phyloP scores from a whole-genome alignment of 1,140 invertebrate genomes.

The Formica exsecta region DNA sequence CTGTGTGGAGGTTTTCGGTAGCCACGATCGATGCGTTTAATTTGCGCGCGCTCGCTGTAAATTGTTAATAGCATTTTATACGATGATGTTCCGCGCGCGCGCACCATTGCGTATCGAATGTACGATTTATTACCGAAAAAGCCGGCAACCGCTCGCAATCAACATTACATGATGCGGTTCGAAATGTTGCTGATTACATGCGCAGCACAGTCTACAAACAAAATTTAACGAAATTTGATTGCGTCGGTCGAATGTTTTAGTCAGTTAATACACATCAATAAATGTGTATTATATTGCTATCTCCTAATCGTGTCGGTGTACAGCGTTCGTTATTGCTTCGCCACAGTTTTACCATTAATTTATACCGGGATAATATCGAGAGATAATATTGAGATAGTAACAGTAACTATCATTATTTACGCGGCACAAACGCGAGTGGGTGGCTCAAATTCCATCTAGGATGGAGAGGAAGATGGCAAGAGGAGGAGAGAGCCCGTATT shows the following conservation, averaged over 20 bases:
- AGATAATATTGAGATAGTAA: not conserved
- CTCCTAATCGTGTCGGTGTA: not conserved
- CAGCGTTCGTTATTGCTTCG: not conserved
- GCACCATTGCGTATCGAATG: not conserved
- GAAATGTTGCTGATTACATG: slow-evolving; percentile 19
- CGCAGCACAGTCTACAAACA: not conserved
- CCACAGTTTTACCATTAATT: slow-evolving; percentile 24
- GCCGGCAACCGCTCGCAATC: not conserved
- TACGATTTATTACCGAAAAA: slow-evolving; percentile 41
- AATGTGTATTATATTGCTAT: not conserved
- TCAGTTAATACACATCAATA: not conserved
- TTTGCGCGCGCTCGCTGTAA: slow-evolving; percentile 33
- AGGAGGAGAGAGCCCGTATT: not conserved
- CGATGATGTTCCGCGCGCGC: slow-evolving; percentile 19
- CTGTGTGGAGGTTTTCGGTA: slow-evolving; percentile 5
- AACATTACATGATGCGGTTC: not conserved
- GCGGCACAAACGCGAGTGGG: not conserved
- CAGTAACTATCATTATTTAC: slow-evolving; percentile 36
- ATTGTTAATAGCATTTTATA: slow-evolving; percentile 45
- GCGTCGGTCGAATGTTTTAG: slow-evolving; percentile 29
- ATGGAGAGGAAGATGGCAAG: not conserved
- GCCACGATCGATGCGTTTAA: slow-evolving; percentile 25
- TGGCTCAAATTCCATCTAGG: not conserved
- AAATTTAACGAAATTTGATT: slow-evolving; percentile 49
- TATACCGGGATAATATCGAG: not conserved